phyloP scores from a whole-genome alignment of 2,113 vertebrate genomes.

The Oxyura jamaicensis region DNA sequence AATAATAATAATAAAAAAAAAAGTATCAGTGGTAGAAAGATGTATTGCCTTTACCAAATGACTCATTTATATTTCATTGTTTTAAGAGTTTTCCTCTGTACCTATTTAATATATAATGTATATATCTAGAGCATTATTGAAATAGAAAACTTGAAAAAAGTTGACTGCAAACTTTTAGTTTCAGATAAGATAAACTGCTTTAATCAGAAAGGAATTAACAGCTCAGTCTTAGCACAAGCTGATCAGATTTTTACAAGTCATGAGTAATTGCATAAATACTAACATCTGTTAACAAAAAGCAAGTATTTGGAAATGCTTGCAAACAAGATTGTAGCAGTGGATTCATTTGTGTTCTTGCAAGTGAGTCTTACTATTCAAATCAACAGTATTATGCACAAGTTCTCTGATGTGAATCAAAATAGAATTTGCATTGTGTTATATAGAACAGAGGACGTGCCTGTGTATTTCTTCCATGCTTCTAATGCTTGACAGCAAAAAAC shows the following conservation, averaged over 20 bases:
- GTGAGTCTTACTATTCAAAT: not conserved
- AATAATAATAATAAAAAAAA: not conserved
- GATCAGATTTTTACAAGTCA: not conserved
- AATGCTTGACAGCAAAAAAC: not conserved
- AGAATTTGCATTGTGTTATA: not conserved
- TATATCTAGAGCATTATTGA: not conserved
- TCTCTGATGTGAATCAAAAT: not conserved
- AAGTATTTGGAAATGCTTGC: not conserved
- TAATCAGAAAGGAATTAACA: not conserved
- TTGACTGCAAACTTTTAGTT: not conserved
- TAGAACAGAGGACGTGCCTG: not conserved
- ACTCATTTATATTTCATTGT: slow-evolving; percentile 58
- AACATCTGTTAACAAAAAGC: not conserved
- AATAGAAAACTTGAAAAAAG: not conserved
- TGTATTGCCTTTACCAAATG: not conserved
- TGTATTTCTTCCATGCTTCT: not conserved
- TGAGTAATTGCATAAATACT: not conserved
- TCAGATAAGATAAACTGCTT: not conserved
- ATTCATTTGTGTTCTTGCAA: not conserved
- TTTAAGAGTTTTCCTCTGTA: slow-evolving; percentile 36
- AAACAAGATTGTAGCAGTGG: not conserved
- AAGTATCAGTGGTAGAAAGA: not conserved
- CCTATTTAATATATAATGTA: slow-evolving; percentile 33
- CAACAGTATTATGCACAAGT: not conserved
- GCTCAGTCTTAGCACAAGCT: not conserved